A percentile compares a stretch with the other conserved stretches of the same genome.
phyloP scores from a whole-genome alignment of 1,140 invertebrate genomes.

The Chironomus striatipennis region DNA sequence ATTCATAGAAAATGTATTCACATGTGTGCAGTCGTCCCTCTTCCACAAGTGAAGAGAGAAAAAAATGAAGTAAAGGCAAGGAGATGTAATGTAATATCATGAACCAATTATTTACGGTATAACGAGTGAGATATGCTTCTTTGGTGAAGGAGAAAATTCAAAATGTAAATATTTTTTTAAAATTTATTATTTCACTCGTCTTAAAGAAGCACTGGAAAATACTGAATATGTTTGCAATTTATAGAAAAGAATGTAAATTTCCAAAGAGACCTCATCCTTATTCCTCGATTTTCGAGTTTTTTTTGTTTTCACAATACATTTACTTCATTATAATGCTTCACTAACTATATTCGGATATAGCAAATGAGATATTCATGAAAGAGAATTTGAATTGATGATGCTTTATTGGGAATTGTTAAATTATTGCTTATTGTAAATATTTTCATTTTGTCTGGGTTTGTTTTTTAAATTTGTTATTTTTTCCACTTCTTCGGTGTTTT shows the following conservation, averaged over 20 bases:
- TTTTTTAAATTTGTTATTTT: not conserved
- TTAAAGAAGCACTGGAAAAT: not conserved
- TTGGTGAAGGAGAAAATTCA: conserved; percentile 6
- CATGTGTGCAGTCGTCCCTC: not conserved
- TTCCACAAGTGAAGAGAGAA: not conserved
- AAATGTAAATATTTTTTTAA: conserved; percentile 22
- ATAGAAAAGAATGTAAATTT: not conserved
- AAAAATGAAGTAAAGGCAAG: not conserved
- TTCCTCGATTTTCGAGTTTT: not conserved
- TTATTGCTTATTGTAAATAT: conserved; percentile 16
- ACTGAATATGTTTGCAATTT: not conserved
- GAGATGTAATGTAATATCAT: conserved; percentile 9
- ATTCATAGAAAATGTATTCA: not conserved
- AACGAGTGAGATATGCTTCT: not conserved
- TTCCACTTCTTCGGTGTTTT: not conserved
- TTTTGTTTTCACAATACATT: conserved; percentile 11
- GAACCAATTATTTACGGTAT: conserved; percentile 22
- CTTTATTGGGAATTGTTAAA: conserved; percentile 19
- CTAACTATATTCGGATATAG: not conserved
- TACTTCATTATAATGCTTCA: conserved; percentile 19
- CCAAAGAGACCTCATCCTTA: not conserved
- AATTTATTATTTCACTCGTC: conserved; percentile 16
- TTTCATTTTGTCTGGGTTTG: not conserved
- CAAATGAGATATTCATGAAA: not conserved
- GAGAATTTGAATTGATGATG: not conserved